Percentiles rank a stretch among this genome's conserved stretches.
These are phyloP conservation scores for Ericerus pela DNA, from an alignment of 1,140 invertebrate genomes.

Conservation along the genomic window DNA sequence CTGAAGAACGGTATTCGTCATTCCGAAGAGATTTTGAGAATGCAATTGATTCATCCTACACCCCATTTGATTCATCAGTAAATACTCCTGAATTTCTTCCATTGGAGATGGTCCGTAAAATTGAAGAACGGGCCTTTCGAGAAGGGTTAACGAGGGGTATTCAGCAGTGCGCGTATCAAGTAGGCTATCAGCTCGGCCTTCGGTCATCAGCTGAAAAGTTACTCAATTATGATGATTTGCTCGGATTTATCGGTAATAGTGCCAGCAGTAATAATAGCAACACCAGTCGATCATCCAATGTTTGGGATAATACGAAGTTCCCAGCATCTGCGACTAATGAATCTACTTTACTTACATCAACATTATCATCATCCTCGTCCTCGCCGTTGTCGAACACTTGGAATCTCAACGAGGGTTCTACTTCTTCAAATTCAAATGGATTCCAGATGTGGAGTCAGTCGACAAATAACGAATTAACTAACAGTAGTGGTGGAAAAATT, in stretches of 20 bases:
- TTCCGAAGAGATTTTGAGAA: background rate
- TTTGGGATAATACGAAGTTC: background rate
- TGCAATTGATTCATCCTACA: background rate
- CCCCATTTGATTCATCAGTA: background rate
- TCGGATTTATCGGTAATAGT: background rate
- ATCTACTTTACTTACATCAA: too few species aligned
- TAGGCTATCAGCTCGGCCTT: constrained; percentile 13
- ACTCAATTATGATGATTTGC: background rate
- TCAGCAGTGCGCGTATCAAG: constrained; percentile 15
- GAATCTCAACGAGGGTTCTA: too few species aligned
- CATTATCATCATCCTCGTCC: background rate
- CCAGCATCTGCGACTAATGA: background rate
- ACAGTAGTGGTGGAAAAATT: too few species aligned
- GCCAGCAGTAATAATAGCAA: background rate
- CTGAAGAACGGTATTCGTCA: background rate
- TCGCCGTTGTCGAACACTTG: too few species aligned
- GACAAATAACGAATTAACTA: too few species aligned
- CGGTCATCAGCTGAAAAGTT: background rate
- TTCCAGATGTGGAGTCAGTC: background rate
- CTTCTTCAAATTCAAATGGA: background rate
- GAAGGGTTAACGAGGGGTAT: constrained; percentile 17
- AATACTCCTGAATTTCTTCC: background rate
- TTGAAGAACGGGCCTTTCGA: constrained; percentile 16
- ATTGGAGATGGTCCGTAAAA: constrained; percentile 9
- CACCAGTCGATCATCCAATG: background rate